Percentiles rank a stretch among this genome's conserved stretches.
Conservation (phyloP, 2,888 invertebrate species). For the Idaea aversata region DNA sequence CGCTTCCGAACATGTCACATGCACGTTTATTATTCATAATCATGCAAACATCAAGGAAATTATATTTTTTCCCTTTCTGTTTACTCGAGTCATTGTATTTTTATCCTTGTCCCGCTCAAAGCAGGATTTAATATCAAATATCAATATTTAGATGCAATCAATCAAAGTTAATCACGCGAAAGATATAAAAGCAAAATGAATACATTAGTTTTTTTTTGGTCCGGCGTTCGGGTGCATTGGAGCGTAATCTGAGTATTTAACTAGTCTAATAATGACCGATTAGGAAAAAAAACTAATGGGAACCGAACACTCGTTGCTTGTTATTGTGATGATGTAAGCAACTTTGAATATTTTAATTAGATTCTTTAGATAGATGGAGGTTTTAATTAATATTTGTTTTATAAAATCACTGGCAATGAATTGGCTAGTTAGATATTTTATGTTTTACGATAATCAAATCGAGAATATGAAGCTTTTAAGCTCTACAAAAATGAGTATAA, state of each 20-base stretch:
- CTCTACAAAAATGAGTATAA: not conserved
- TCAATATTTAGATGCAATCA: constrained; percentile 79
- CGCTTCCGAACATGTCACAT: constrained; percentile 50
- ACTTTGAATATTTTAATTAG: constrained; percentile 63
- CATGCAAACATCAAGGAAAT: constrained; percentile 46
- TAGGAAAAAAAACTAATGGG: constrained; percentile 62
- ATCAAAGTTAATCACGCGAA: constrained; percentile 80
- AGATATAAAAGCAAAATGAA: constrained; percentile 78
- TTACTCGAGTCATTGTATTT: constrained; percentile 27
- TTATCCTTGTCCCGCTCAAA: constrained; percentile 39
- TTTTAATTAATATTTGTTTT: not conserved
- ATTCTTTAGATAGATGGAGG: constrained; percentile 17
- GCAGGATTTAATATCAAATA: constrained; percentile 66
- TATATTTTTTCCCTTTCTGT: constrained; percentile 32
- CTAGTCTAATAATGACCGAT: constrained; percentile 65
- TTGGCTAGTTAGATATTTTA: not conserved
- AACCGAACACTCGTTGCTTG: constrained; percentile 58
- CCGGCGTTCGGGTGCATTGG: constrained; percentile 59
- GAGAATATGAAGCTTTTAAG: not conserved
- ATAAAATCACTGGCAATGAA: not conserved
- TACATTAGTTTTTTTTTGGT: constrained; percentile 69
- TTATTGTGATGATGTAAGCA: constrained; percentile 70
- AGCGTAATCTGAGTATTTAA: constrained; percentile 50
- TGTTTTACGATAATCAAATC: not conserved
- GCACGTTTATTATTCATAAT: constrained; percentile 47